Percentiles rank a stretch among this genome's conserved stretches.
Conservation (phyloP, 2,888 invertebrate species). For the Drosophila cognata region DNA sequence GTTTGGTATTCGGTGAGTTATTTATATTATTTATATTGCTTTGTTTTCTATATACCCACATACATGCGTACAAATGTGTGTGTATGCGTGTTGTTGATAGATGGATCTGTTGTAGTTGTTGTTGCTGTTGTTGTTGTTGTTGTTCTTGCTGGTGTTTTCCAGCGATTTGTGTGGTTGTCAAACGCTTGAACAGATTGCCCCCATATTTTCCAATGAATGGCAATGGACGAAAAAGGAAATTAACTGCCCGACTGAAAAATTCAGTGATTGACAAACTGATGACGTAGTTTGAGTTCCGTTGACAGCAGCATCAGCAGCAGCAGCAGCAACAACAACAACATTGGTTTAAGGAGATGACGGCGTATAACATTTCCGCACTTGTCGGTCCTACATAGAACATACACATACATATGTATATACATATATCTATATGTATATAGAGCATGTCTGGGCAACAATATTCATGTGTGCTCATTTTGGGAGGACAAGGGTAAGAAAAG, state of each 20-base stretch:
- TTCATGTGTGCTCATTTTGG: neutral
- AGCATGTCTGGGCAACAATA: neutral
- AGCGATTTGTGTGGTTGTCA: constrained; percentile 15
- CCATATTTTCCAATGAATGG: constrained; percentile 37
- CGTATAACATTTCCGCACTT: constrained; percentile 11
- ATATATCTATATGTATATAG: neutral
- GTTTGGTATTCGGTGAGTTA: neutral
- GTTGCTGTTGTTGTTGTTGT: neutral
- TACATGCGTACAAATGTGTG: neutral
- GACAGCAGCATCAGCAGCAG: constrained; percentile 11
- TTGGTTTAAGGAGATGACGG: constrained; percentile 8
- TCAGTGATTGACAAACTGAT: constrained; percentile 25
- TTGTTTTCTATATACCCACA: constrained; percentile 19
- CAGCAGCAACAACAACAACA: constrained; percentile 6
- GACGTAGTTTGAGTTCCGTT: constrained; percentile 35
- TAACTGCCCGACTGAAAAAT: constrained; percentile 15
- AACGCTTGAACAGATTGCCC: constrained; percentile 40
- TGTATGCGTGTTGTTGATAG: constrained; percentile 8
- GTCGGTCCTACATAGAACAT: neutral
- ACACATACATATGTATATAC: neutral
- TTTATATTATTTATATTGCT: constrained; percentile 5
- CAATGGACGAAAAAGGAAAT: constrained; percentile 42
- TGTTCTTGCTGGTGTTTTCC: neutral
- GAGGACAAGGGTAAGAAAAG: neutral
- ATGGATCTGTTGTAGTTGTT: neutral